These are phyloP conservation scores for Limanda limanda DNA, from an alignment of 2,113 vertebrate genomes.

Conservation along the genomic window DNA sequence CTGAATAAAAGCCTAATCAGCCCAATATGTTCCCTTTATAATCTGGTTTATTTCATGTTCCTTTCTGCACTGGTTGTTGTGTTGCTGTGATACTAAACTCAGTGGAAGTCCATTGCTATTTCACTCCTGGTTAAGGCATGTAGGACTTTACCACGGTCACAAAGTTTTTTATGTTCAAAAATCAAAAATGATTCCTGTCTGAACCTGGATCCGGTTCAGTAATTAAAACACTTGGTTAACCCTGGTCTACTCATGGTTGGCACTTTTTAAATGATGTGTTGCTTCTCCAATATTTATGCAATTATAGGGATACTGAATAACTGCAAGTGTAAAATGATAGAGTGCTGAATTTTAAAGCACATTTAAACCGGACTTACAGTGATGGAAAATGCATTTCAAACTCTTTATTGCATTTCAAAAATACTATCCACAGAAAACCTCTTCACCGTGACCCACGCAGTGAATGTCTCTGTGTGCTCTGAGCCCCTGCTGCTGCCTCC, in stretches of 20 bases:
- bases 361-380: neutral
- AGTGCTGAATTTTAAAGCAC: constrained; percentile 2
- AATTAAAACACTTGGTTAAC: neutral
- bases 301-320: neutral
- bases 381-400: constrained; percentile 20
- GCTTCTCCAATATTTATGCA: neutral
- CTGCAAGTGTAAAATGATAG: neutral
- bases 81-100: no score
- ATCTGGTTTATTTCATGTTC: no score
- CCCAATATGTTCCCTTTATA: no score
- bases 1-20: no score
- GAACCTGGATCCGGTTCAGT: neutral
- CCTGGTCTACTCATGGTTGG: neutral
- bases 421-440: constrained; percentile 17
- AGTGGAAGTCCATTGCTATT: no score
- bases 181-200: neutral
- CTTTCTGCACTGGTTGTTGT: no score
- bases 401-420: constrained; percentile 29
- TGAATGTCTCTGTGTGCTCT: constrained; percentile 35
- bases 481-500: constrained; percentile 49
- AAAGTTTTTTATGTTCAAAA: neutral
- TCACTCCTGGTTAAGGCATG: no score
- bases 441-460: constrained; percentile 34
- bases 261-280: neutral
- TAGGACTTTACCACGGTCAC: neutral